Percentiles rank a stretch among this genome's conserved stretches.
These are phyloP conservation scores for Torymus texanus DNA, from an alignment of 2,888 invertebrate genomes.

Conservation along the genomic window DNA sequence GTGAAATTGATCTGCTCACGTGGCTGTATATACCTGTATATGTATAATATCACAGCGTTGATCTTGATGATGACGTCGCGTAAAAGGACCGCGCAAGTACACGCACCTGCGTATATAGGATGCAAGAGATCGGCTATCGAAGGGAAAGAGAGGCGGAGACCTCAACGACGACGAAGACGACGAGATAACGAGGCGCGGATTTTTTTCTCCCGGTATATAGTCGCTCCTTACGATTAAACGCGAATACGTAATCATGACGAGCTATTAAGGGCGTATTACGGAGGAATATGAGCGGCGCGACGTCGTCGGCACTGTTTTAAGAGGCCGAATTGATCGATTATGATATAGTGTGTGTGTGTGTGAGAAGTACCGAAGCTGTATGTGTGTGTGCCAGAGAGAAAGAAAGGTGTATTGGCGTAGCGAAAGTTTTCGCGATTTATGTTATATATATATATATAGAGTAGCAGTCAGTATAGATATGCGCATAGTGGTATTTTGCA, in stretches of 20 bases:
- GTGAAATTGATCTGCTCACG: conserved; percentile 60
- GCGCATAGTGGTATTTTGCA: too few species aligned
- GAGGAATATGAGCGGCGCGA: neutral
- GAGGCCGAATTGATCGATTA: too few species aligned
- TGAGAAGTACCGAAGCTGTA: too few species aligned
- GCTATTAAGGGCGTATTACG: conserved; percentile 27
- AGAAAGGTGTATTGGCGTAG: too few species aligned
- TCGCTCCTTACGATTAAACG: conserved; percentile 1
- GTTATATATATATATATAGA: too few species aligned
- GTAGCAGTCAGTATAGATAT: too few species aligned
- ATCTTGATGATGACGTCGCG: conserved; percentile 36
- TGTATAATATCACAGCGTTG: neutral
- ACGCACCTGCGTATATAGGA: conserved; percentile 1
- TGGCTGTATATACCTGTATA: neutral
- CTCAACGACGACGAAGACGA: neutral
- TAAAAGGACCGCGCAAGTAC: neutral
- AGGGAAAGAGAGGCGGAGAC: neutral
- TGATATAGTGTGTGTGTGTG: too few species aligned
- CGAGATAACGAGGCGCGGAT: conserved; percentile 13
- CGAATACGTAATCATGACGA: conserved; percentile 8
- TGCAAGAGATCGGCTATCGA: too few species aligned
- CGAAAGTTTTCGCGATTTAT: too few species aligned
- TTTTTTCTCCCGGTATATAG: neutral
- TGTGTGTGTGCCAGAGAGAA: too few species aligned
- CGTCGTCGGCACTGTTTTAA: neutral